Evolutionary conservation across 2,797 vertebrate species (phyloP).

Genomic region (Trachurus trachurus): DNA sequence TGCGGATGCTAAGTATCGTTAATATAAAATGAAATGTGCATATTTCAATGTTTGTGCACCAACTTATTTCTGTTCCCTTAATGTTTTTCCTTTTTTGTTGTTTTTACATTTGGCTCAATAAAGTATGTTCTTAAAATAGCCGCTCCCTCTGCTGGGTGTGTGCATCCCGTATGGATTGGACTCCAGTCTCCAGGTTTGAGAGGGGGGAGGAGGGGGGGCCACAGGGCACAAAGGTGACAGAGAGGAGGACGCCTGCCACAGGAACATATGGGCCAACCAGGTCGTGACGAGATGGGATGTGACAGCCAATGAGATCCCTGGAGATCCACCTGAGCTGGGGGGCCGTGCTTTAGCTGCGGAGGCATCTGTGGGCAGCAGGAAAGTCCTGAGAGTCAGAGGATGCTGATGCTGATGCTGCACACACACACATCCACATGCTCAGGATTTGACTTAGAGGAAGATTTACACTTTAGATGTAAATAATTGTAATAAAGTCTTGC

Average conservation of each 20-base stretch:
- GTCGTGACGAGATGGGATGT: constrained; percentile 67
- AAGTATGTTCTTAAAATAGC: constrained; percentile 55
- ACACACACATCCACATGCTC: background rate
- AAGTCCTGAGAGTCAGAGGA: constrained; percentile 34
- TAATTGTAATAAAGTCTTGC: too few species aligned
- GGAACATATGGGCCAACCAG: constrained; percentile 68
- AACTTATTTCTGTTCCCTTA: background rate
- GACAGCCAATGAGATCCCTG: constrained; percentile 65
- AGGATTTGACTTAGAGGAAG: too few species aligned
- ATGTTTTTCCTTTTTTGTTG: background rate
- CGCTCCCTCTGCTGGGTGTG: constrained; percentile 24
- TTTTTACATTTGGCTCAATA: constrained; percentile 11
- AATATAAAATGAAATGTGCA: background rate
- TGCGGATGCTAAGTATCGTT: background rate
- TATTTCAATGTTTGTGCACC: background rate
- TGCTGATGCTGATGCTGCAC: too few species aligned
- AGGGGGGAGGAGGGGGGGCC: constrained; percentile 14
- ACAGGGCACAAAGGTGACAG: constrained; percentile 48
- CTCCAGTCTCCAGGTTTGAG: constrained; percentile 32
- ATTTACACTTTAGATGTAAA: too few species aligned
- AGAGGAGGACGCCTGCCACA: constrained; percentile 64
- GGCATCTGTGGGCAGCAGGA: constrained; percentile 53
- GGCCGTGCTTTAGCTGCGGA: constrained; percentile 46
- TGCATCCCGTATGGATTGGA: constrained; percentile 33
- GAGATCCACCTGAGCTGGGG: constrained; percentile 61